Evolutionary conservation across 2,113 vertebrate species (phyloP), one percentile per base, ranked within the genome.

Genomic region (Sialia sialis): DNA sequence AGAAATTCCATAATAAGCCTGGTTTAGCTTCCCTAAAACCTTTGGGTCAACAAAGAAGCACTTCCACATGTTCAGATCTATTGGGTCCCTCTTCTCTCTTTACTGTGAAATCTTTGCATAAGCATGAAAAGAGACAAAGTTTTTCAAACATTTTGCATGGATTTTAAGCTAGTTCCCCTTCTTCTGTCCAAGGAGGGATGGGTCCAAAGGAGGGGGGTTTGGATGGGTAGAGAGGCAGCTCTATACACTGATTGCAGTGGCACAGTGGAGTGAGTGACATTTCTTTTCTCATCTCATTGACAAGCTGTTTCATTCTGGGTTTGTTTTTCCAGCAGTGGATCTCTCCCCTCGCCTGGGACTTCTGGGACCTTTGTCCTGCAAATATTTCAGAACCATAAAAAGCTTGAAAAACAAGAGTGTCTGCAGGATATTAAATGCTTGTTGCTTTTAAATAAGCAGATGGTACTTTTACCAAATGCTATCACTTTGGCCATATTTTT

Each of bases 1-100:
- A 63, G 79, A 90, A 97, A 95, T 84, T 90, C 88, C 93, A 11
- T 74, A 86, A 74, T 90, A 85, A 95, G 64, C 52, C 80, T 68
- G 52, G 51, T 89, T 95, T 94, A 95, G 73, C 90, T 89, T 81
- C 72, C 85, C 69, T 94, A 84, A 95, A 95, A 52, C 51, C 77
- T 90, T 80, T 16, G 41, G 64, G 44, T 75, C 2, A 1, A 44
- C 36, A 30, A 88, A 86, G 94, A 80, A 97, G 56, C 76, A 18
- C 48, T 97, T 92, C 86, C 92, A 94, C 82, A 51, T 88, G 72
- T 90, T 81, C 60, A 13, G n/a, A 63, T 64, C 72, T 70, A 30
- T 66, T 27, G 19, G 11, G 27, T 88, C 38, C 23, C 51, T 78
- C 60, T 36, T 11, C 32, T 73, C 7, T n/a, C 48, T 78, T 80